These are phyloP conservation scores for Dasyprocta punctata DNA, from an alignment of 2,113 vertebrate genomes.

Conservation along the genomic window DNA sequence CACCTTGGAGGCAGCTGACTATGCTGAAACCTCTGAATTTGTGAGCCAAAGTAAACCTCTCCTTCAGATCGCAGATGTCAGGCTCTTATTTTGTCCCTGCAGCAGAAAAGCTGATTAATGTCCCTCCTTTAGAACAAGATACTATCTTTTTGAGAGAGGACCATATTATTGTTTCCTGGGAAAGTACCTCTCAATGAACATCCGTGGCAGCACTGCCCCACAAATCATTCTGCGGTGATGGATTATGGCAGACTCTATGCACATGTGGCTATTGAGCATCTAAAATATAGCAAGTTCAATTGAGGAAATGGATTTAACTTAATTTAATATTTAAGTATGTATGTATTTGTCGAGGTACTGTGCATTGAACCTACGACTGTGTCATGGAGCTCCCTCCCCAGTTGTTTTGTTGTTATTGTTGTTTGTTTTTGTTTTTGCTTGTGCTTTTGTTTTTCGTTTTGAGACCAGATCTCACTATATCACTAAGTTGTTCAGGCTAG, in stretches of 20 bases:
- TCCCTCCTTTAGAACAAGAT: background rate
- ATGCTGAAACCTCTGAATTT: background rate
- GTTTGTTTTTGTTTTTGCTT: background rate
- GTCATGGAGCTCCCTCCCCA: background rate
- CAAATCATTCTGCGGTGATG: background rate
- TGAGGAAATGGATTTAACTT: background rate
- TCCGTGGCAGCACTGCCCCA: background rate
- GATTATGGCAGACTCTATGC: background rate
- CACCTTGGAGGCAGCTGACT: background rate
- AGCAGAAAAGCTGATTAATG: background rate
- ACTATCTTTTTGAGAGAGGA: background rate
- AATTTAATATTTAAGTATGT: background rate
- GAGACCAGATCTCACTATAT: background rate
- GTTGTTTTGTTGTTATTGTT: background rate
- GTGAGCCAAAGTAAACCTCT: background rate
- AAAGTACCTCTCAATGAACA: background rate
- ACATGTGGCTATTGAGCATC: background rate
- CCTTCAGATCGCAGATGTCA: background rate
- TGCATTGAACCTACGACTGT: background rate
- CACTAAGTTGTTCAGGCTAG: background rate
- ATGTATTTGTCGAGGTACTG: background rate
- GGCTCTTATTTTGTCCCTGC: background rate
- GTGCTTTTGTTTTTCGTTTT: background rate
- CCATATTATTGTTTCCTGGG: background rate
- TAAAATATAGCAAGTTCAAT: background rate